Evolutionary conservation across 2,888 invertebrate genomes (phyloP).

Genomic region (Drosophila kanekoi): DNA sequence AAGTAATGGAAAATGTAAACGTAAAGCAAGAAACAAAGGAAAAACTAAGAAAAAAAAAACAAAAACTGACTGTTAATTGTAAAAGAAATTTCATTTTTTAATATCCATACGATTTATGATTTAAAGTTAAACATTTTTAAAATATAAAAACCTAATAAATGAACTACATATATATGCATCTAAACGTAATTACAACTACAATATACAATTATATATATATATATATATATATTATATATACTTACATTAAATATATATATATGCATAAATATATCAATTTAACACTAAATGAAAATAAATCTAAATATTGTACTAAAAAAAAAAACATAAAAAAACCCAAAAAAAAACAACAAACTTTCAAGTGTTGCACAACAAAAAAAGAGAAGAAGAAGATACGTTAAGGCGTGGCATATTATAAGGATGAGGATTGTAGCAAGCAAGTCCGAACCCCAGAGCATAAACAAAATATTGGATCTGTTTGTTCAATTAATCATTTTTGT

Average conservation of each 20-base stretch:
- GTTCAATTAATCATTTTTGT: conserved; percentile 12
- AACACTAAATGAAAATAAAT: conserved; percentile 74
- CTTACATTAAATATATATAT: conserved; percentile 71
- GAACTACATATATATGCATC: conserved; percentile 77
- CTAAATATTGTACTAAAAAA: conserved; percentile 77
- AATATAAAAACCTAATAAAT: conserved; percentile 68
- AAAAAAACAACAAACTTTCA: conserved; percentile 35
- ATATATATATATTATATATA: conserved; percentile 65
- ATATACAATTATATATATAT: conserved; percentile 71
- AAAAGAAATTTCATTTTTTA: conserved; percentile 84
- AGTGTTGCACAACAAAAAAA: conserved; percentile 53
- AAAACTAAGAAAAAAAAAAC: conserved; percentile 72
- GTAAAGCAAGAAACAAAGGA: conserved; percentile 49
- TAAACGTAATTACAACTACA: conserved; percentile 75
- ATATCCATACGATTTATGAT: conserved; percentile 61
- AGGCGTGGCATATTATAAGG: conserved; percentile 8
- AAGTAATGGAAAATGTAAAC: conserved; percentile 71
- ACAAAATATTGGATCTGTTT: conserved; percentile 46
- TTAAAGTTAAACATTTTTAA: conserved; percentile 70
- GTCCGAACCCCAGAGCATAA: too few relatives aligned
- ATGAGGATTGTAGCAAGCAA: too few relatives aligned
- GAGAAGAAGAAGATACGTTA: conserved; percentile 4
- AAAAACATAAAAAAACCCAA: conserved; percentile 7
- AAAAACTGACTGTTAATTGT: conserved; percentile 85
- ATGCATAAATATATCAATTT: conserved; percentile 77